A percentile compares a stretch with the other conserved stretches of the same genome.
These are phyloP conservation scores for Tamandua tetradactyla DNA, from an alignment of 2,797 vertebrate genomes.

Conservation along the genomic window DNA sequence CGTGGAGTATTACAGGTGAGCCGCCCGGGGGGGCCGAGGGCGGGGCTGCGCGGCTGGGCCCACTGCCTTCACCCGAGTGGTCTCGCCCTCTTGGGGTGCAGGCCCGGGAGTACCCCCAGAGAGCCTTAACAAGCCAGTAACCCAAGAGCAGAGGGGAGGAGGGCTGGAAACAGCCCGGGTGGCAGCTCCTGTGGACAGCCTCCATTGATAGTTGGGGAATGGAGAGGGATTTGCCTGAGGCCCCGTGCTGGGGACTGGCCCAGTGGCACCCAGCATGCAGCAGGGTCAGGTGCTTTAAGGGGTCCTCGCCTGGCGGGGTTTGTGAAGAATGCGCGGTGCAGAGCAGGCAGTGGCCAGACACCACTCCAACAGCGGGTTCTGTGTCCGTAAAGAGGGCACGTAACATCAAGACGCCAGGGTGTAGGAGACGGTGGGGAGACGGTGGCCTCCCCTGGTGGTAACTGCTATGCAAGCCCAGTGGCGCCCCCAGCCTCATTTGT, in stretches of 20 bases:
- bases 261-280: background rate
- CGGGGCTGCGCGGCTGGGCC: no score
- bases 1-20: constrained; percentile 94
- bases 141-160: background rate
- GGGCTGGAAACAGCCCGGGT: background rate
- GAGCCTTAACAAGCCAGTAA: background rate
- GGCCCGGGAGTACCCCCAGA: background rate
- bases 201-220: background rate
- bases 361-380: no score
- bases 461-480: background rate
- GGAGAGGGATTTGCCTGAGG: rapidly evolving
- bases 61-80: no score
- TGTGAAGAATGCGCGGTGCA: no score
- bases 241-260: rapidly evolving
- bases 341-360: no score
- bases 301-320: background rate
- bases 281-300: background rate
- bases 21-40: background rate
- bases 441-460: background rate
- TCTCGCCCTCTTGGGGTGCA: background rate
- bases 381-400: no score
- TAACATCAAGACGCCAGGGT: no score
- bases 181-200: background rate
- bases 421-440: background rate
- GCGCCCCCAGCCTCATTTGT: no score